A percentile compares a stretch with the other conserved stretches of the same genome.
Conservation (phyloP, 1,140 invertebrate genomes). For the Archegozetes longisetosus region DNA sequence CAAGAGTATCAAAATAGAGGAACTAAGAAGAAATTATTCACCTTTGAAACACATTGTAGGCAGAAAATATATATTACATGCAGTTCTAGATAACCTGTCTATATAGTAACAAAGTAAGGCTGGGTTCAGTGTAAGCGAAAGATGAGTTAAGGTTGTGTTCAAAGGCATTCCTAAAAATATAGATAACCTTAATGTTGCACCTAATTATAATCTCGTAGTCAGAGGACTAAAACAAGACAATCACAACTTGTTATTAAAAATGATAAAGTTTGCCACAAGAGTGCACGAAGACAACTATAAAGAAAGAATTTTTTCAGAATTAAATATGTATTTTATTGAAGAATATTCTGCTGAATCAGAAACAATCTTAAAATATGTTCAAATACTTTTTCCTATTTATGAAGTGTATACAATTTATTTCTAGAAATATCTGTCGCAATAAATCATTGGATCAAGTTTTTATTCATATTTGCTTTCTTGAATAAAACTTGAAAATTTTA, state of each 20-base stretch:
- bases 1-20: constrained; percentile 18
- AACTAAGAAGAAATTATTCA: constrained; percentile 20
- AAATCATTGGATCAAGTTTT: no score
- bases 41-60: not conserved
- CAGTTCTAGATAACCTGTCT: constrained; percentile 1
- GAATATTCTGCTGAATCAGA: no score
- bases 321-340: no score
- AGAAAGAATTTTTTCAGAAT: no score
- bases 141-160: not conserved
- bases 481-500: no score
- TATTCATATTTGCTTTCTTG: no score
- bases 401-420: no score
- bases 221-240: not conserved
- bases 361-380: no score
- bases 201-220: not conserved
- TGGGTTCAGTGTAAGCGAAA: not conserved
- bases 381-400: no score
- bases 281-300: constrained; percentile 9
- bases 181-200: not conserved
- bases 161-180: not conserved
- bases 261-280: constrained; percentile 1
- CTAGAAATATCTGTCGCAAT: no score
- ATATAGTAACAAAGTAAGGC: constrained; percentile 7
- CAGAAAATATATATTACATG: constrained; percentile 1
- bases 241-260: not conserved